Base-by-base conservation (phyloP, 1,140 invertebrate genomes). In the Wiebesia pumilae region DNA sequence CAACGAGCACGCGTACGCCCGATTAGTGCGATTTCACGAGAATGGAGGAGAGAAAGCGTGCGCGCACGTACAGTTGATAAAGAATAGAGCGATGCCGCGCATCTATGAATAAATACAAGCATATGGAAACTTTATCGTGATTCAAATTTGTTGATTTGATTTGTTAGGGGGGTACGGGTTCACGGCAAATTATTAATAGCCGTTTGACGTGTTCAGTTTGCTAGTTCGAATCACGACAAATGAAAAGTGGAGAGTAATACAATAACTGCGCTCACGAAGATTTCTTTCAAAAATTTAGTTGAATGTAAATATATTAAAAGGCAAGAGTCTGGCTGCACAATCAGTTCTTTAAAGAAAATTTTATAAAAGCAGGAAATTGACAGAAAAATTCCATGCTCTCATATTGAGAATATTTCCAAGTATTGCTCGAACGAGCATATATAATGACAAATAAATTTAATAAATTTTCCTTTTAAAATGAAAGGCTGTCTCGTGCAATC, bases 61-160 rank as follows among this genome's bases (percentile, higher is more conserved):
- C 58, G 7, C 10, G 24, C 51, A 62, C 0, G 14, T 62, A 14
- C 24, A 10, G 27, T 27, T 62, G 21, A 7, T 62, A 62, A 62
- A 62, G 58, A 14, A 62, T 62, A 3, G 58, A 27, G 58, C 3
- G 0, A 62, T 62, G 10, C 27, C 1, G 3, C 12, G 58, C 3
- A 62, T 62, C 24, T 24, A 62, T 62, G 24, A 10, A 3, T 4
- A 24, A 27, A 27, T 62, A 62, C 14, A 62, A 62, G 21, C 58
- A 62, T 62, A 62, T 27, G 58, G 27, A 62, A 27, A 67, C 38
- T 75, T 65, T 86, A 82, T 77, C 69, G 67, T 58, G 54, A 86
- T 81, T 82, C 54, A 77, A 86, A 86, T 86, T 82, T 77, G 80
- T 77, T 62, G 69, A 75, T 82, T 86, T 77, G 51, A 86, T 86